phyloP scores from a whole-genome alignment of 2,888 invertebrate species.

The Leptopilina drosophilae region DNA sequence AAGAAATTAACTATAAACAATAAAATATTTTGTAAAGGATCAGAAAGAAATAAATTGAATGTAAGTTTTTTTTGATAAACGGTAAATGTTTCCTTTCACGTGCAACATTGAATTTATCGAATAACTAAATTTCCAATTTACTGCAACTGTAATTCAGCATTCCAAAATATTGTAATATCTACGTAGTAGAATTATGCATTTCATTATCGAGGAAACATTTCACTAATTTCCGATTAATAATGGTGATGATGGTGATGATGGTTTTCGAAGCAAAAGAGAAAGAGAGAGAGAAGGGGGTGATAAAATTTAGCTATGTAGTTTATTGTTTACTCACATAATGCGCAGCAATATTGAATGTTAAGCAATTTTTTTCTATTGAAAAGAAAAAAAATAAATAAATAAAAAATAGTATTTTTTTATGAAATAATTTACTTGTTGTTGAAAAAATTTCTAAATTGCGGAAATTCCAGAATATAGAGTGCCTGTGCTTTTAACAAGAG shows the following conservation, averaged over 20 bases:
- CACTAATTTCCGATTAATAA: not conserved
- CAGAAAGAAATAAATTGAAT: too few species aligned
- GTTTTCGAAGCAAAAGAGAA: too few species aligned
- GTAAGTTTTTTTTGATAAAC: too few species aligned
- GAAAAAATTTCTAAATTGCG: constrained; percentile 22
- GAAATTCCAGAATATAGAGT: constrained; percentile 44
- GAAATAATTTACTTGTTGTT: not conserved
- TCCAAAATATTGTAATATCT: not conserved
- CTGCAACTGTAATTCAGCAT: not conserved
- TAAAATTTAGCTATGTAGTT: not conserved
- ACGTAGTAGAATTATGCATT: not conserved
- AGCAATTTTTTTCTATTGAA: not conserved
- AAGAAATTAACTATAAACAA: too few species aligned
- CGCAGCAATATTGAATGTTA: not conserved
- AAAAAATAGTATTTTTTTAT: not conserved
- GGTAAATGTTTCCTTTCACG: too few species aligned
- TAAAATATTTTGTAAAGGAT: too few species aligned
- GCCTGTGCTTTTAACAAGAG: constrained; percentile 40
- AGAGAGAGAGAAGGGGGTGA: too few species aligned
- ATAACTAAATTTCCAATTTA: not conserved
- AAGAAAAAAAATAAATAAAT: not conserved
- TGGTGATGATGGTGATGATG: not conserved
- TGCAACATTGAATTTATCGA: too few species aligned
- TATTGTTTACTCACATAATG: too few species aligned
- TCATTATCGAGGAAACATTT: not conserved